A percentile compares a stretch with the other conserved stretches of the same genome.
These are phyloP conservation scores for Heliothis subflexa DNA, from an alignment of 1,140 invertebrate species.

Conservation along the genomic window DNA sequence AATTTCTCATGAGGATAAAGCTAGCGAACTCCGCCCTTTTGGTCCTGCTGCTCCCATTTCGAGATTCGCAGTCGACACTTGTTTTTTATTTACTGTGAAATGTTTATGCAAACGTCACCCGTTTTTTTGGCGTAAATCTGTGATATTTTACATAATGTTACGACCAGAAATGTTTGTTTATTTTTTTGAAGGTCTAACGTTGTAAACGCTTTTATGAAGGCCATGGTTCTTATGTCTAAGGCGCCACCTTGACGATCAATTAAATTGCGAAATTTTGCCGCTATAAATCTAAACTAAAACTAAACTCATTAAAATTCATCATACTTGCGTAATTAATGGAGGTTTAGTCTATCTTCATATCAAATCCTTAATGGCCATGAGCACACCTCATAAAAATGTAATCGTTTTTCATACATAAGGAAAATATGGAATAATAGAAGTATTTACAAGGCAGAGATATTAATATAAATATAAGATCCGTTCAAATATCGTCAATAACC, in stretches of 20 bases:
- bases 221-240: too few species aligned
- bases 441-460: slow-evolving; percentile 17
- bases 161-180: neutral
- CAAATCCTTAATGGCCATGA: neutral
- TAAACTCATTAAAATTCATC: too few species aligned
- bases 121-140: slow-evolving; percentile 20
- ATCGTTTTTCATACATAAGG: slow-evolving; percentile 15
- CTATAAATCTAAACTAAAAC: too few species aligned
- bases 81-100: slow-evolving; percentile 42
- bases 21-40: slow-evolving; percentile 60
- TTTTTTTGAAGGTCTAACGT: neutral
- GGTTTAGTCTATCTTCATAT: neutral
- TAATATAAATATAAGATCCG: slow-evolving; percentile 3
- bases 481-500: slow-evolving; percentile 17
- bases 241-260: too few species aligned
- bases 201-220: too few species aligned
- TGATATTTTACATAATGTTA: slow-evolving; percentile 10
- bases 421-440: slow-evolving; percentile 17
- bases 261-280: too few species aligned
- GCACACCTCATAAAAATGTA: neutral
- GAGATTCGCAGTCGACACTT: slow-evolving; percentile 36
- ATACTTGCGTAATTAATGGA: too few species aligned
- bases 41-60: slow-evolving; percentile 46
- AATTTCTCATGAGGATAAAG: slow-evolving; percentile 84
- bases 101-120: slow-evolving; percentile 36